Evolutionary conservation across 2,113 vertebrate genomes (phyloP).

Genomic region (Haplochromis vanheusdeni): DNA sequence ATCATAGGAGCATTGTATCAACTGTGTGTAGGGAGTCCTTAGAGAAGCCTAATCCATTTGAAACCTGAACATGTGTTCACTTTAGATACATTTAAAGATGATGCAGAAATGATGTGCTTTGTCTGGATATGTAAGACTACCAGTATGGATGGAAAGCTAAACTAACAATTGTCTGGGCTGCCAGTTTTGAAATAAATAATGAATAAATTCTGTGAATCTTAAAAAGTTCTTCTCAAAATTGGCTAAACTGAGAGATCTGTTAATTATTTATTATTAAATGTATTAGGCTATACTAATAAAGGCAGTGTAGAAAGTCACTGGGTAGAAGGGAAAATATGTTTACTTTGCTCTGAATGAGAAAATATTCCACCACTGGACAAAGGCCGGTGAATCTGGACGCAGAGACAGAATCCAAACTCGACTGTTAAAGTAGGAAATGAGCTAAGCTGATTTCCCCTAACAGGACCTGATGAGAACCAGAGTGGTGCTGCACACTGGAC

Average conservation of each 20-base stretch:
- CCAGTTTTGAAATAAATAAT: neutral
- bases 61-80: neutral
- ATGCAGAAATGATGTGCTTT: neutral
- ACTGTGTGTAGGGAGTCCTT: neutral
- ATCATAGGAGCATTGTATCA: neutral
- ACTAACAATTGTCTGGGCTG: neutral
- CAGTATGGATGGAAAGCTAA: neutral
- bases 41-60: neutral
- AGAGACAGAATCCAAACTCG: neutral
- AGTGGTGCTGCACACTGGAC: neutral
- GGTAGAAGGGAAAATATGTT: neutral
- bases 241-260: neutral
- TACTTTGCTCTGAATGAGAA: neutral
- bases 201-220: neutral
- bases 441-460: conserved; percentile 12
- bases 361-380: neutral
- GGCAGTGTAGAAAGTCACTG: neutral
- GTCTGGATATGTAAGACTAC: neutral
- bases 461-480: conserved; percentile 30
- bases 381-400: neutral
- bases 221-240: neutral
- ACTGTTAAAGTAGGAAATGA: conserved; percentile 21
- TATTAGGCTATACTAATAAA: neutral
- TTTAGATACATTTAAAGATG: neutral
- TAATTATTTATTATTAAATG: neutral